Evolutionary conservation across 1,140 invertebrate species (phyloP), one percentile per base, ranked within the genome.

Genomic region (Pristionchus pacificus): DNA sequence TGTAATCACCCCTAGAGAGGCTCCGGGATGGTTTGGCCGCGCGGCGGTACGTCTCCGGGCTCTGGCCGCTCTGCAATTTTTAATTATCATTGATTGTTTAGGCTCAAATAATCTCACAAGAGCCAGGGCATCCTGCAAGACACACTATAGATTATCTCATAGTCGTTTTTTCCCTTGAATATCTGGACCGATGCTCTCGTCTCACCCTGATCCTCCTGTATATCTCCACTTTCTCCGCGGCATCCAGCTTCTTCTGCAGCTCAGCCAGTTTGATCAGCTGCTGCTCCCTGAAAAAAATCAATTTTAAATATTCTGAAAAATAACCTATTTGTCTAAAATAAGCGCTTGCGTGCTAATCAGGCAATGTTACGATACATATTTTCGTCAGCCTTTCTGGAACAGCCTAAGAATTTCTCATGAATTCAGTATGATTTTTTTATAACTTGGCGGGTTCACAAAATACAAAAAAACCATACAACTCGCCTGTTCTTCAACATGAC

Each of bases 151-250:
- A 64, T 27, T 28, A 31, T 49, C 38, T 49, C 38, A 6, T 49
- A 6, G 6, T 49, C 38, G 6, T 49, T 19, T 49, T 49, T 49
- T 19, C 38, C 19, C 19, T 19, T 49, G 6, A 6, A 49, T 49
- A n/a, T n/a, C n/a, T n/a, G n/a, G n/a, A n/a, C n/a, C n/a, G n/a
- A n/a, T n/a, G n/a, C n/a, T n/a, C n/a, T n/a, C 19, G 6, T 10
- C 38, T 49, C 19, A 77, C 76, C 38, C 77, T 32, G 49, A 81
- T 80, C 14, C 80, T 76, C 28, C 80, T 70, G 68, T 77, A 81
- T n/a, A 75, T 74, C 65, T 83, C 80, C 10, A 81, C 80, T 61
- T 81, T 81, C 65, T 81, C 80, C 0, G 81, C 80, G 19, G 80
- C 80, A 61, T 81, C 80, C 33, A 83, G 65, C 59, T 81, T 81